Conservation (phyloP, 2,888 invertebrate genomes). For the Callyntrura sp. region DNA sequence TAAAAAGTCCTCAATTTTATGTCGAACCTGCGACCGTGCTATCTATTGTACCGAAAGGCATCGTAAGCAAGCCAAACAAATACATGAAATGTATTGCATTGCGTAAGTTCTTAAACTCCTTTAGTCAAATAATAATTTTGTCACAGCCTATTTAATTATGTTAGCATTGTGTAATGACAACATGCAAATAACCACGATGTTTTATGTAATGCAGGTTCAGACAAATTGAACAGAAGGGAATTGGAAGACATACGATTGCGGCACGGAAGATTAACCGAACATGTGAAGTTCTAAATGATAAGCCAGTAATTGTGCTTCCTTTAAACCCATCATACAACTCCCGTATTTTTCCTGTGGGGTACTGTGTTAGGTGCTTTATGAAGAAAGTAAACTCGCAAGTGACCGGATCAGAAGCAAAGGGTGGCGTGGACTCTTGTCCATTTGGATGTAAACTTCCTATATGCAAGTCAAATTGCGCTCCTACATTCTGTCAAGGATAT, state of each 20-base stretch:
- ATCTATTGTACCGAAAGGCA: conserved; percentile 27
- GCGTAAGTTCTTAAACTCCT: not conserved
- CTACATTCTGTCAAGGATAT: not conserved
- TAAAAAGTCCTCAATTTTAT: conserved; percentile 16
- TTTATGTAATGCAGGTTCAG: not conserved
- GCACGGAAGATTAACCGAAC: not conserved
- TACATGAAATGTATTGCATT: not conserved
- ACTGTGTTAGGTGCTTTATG: conserved; percentile 28
- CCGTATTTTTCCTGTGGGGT: not conserved
- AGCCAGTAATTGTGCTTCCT: not conserved
- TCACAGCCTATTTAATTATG: no score
- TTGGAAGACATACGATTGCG: conserved; percentile 29
- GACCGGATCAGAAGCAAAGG: not conserved
- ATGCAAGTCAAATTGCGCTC: not conserved
- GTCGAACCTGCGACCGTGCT: not conserved
- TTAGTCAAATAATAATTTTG: no score
- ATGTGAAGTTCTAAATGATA: not conserved
- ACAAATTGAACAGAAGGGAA: not conserved
- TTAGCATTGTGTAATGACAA: no score
- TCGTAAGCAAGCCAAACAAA: not conserved
- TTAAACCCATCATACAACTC: not conserved
- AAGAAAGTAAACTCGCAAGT: no score
- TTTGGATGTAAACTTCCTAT: not conserved
- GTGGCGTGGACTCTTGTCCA: not conserved
- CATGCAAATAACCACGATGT: not conserved